Evolutionary conservation across 2,797 vertebrate genomes (phyloP).

Genomic region (Anabas testudineus): DNA sequence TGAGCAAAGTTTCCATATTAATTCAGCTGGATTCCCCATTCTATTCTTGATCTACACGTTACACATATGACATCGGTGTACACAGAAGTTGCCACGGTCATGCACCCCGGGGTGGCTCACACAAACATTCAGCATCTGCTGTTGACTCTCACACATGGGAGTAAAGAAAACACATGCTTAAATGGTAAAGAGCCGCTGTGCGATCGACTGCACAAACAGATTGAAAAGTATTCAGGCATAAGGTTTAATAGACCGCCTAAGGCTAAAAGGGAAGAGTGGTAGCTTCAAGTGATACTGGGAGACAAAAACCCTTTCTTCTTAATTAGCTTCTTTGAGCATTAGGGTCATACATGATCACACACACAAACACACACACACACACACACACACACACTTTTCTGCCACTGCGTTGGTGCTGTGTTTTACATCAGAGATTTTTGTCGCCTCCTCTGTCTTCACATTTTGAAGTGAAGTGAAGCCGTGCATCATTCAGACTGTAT

Average conservation of each 20-base stretch:
- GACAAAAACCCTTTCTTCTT: background rate
- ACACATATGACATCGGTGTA: background rate
- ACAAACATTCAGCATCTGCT: slow-evolving; percentile 9
- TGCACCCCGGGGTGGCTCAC: background rate
- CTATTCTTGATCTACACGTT: background rate
- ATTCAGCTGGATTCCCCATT: background rate
- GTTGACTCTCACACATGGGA: slow-evolving; percentile 9
- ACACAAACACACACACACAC: background rate
- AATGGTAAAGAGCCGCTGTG: slow-evolving; percentile 19
- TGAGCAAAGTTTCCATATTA: background rate
- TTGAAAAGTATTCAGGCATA: background rate
- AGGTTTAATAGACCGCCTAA: slow-evolving; percentile 4
- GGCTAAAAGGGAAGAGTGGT: background rate
- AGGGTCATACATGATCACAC: background rate
- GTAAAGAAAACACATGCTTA: slow-evolving; percentile 2
- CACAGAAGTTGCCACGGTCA: background rate
- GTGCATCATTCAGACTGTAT: too few relatives aligned
- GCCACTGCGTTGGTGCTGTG: background rate
- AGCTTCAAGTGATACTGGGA: background rate
- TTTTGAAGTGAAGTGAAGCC: background rate
- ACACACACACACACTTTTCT: background rate
- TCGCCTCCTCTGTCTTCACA: background rate
- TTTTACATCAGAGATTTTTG: background rate
- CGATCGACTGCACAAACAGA: slow-evolving; percentile 19
- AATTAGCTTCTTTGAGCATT: background rate